Evolutionary conservation across 2,888 invertebrate species (phyloP).

Genomic region (Colostygia pectinataria): DNA sequence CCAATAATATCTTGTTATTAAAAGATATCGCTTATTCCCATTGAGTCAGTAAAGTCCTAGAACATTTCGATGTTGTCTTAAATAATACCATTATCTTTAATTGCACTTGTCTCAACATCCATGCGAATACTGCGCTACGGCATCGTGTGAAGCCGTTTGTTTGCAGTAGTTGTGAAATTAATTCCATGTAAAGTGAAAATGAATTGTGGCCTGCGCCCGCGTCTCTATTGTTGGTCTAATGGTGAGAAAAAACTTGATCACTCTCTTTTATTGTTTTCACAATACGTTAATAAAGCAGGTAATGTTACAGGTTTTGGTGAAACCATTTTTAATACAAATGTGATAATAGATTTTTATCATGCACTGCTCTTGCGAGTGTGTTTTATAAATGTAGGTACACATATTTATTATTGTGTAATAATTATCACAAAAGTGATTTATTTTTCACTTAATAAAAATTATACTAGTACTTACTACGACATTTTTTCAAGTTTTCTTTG

Average conservation of each 20-base stretch:
- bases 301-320: too few species aligned
- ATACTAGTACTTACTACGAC: too few species aligned
- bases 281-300: neutral
- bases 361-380: too few species aligned
- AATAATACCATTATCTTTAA: neutral
- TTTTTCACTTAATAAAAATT: too few species aligned
- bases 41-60: neutral
- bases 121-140: conserved; percentile 9
- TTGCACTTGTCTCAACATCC: conserved; percentile 7
- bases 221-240: conserved; percentile 16
- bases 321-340: neutral
- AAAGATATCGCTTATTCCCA: too few species aligned
- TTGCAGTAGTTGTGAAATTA: conserved; percentile 20
- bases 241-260: conserved; percentile 18
- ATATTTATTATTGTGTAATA: too few species aligned
- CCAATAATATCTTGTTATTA: too few species aligned
- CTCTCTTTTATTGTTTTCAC: conserved; percentile 18
- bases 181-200: conserved; percentile 22
- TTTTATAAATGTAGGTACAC: too few species aligned
- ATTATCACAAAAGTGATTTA: too few species aligned
- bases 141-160: conserved; percentile 19
- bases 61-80: neutral
- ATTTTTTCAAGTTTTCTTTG: too few species aligned
- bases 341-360: neutral
- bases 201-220: conserved; percentile 12